These are phyloP conservation scores for Miniopterus natalensis DNA, from an alignment of 2,113 vertebrate species.

Conservation along the genomic window DNA sequence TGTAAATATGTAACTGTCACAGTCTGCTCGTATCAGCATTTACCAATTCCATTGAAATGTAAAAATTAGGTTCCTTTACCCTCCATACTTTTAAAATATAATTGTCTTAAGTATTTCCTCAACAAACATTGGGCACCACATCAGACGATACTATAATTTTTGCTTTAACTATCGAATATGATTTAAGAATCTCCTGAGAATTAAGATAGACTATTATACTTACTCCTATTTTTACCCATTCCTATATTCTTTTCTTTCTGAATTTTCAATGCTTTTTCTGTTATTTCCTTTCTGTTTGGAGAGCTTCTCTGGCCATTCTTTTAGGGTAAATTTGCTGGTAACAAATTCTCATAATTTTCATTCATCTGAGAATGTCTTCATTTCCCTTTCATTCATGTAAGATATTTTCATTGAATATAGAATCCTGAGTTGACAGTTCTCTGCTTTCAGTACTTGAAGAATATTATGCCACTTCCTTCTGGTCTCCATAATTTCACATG, in stretches of 20 bases:
- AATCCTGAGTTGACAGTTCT: neutral
- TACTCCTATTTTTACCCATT: neutral
- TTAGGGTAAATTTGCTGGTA: neutral
- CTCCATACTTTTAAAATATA: neutral
- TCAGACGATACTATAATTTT: neutral
- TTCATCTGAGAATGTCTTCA: neutral
- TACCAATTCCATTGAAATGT: neutral
- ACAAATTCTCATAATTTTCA: constrained; percentile 1
- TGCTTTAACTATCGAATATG: constrained; percentile 1
- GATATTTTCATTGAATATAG: neutral
- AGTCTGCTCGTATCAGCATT: neutral
- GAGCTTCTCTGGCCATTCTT: neutral
- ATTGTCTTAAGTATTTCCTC: neutral
- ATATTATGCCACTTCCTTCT: neutral
- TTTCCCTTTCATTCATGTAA: neutral
- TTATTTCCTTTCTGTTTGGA: neutral
- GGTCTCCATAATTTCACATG: neutral
- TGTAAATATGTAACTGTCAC: neutral
- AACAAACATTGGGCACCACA: neutral
- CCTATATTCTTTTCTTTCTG: neutral
- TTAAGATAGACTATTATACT: neutral
- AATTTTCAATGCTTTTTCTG: neutral
- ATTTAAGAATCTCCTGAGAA: neutral
- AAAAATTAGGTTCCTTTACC: neutral
- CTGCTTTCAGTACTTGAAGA: neutral